Percentiles rank a stretch among this genome's conserved stretches.
Conservation (phyloP, 2,888 invertebrate genomes). For the Torymus aiolomorphi region DNA sequence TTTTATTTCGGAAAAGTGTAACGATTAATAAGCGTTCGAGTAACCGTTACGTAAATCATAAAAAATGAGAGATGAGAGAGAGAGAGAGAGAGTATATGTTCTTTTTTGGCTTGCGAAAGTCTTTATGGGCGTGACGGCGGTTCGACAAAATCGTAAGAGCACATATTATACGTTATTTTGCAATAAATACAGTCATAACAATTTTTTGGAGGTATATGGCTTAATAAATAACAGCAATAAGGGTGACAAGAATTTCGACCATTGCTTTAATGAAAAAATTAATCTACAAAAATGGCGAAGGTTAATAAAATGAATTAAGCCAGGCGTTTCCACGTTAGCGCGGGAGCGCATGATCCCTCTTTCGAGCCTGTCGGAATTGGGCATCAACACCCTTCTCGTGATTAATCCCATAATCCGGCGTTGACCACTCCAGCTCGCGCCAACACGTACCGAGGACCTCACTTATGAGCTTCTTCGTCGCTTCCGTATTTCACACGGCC, state of each 20-base stretch:
- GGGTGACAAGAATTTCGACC: too few species aligned
- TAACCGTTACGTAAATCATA: background rate
- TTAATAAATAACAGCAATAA: too few species aligned
- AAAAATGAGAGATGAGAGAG: background rate
- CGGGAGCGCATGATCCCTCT: conserved; percentile 42
- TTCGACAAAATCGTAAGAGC: too few species aligned
- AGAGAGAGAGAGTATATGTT: background rate
- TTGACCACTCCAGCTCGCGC: conserved; percentile 66
- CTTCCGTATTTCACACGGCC: conserved; percentile 59
- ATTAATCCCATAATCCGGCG: conserved; percentile 74
- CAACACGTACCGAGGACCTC: conserved; percentile 60
- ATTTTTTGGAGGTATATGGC: too few species aligned
- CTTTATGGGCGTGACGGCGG: too few species aligned
- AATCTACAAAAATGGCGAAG: background rate
- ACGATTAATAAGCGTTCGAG: background rate
- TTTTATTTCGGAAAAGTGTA: conserved; percentile 4
- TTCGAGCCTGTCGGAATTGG: conserved; percentile 64
- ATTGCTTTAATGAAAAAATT: background rate
- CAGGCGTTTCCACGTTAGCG: background rate
- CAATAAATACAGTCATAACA: too few species aligned
- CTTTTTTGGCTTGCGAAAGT: too few species aligned
- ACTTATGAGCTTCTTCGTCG: conserved; percentile 61
- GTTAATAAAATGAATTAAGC: conserved; percentile 30
- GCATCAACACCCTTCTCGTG: conserved; percentile 73
- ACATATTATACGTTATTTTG: too few species aligned